Evolutionary conservation across 1,140 invertebrate species (phyloP), one percentile per base, ranked within the genome.

Genomic region (Nephila pilipes): DNA sequence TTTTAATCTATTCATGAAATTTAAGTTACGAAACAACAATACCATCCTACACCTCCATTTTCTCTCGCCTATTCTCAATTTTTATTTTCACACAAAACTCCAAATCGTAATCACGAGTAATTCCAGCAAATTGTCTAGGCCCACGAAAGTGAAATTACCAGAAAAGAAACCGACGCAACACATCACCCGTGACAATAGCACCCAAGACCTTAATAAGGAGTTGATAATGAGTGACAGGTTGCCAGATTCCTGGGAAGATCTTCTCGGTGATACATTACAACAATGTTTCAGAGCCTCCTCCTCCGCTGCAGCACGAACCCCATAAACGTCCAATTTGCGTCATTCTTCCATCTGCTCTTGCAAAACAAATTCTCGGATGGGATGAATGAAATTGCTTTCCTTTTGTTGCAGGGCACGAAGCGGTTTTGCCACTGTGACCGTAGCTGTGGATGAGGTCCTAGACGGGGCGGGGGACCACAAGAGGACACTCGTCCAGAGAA

Each of bases 291-390:
- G 32, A 80, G 32, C 18, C 32, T 20, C 79, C 79, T 32, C 22
- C 79, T 80, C 79, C 10, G 14, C 2, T 36, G 16, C 3, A 16
- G 32, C 79, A 46, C 32, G 38, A 80, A 46, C 18, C 36, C 10
- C 79, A 80, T 36, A 80, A 80, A 80, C 79, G 79, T 80, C 36
- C 79, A 80, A 80, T 80, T 80, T 80, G 32, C 79, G 79, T 80
- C 79, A 80, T 32, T 32, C 29, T 20, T 18, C 79, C 32, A 46
- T 80, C 79, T 80, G 18, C 2, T 18, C 20, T 38, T 46, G 38
- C 79, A 80, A 80, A 80, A 80, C 79, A 80, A 80, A 80, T 80
- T 80, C 79, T 80, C 20, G 79, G 38, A 29, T 20, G 79, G 32
- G 38, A 80, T 80, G 79, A 80, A 80, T 38, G 79, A 80, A 80